Conservation (phyloP, 2,888 invertebrate species). For the Rhogogaster chlorosoma region DNA sequence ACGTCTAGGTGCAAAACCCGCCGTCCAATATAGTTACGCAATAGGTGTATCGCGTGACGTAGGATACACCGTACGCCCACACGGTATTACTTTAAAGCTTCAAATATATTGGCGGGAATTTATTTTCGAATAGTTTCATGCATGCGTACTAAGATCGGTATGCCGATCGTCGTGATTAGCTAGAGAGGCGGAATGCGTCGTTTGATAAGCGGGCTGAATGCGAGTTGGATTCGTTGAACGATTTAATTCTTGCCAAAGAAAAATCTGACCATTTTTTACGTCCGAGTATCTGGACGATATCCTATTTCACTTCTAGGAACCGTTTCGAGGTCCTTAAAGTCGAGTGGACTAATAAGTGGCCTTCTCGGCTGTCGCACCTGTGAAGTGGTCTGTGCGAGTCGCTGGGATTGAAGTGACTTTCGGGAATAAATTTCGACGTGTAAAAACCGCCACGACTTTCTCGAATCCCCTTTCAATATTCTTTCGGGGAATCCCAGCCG, state of each 20-base stretch:
- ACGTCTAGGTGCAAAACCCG: slow-evolving; percentile 24
- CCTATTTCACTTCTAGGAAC: background rate
- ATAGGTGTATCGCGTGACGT: background rate
- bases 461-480: background rate
- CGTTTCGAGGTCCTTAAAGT: background rate
- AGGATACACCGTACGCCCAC: background rate
- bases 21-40: background rate
- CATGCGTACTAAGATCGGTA: background rate
- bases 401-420: background rate
- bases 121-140: background rate
- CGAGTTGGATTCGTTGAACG: background rate
- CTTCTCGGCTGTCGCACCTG: background rate
- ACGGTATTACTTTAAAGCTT: background rate
- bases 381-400: background rate
- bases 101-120: background rate
- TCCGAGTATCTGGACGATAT: background rate
- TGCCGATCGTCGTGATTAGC: background rate
- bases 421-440: background rate
- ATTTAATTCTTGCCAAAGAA: background rate
- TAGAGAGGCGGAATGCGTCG: background rate
- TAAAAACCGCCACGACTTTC: background rate
- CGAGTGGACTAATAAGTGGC: background rate
- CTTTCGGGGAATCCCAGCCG: slow-evolving; percentile 14
- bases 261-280: background rate
- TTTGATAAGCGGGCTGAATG: background rate